A percentile compares a stretch with the other conserved stretches of the same genome.
Conservation (phyloP, 30 jellyfish, hydroid and myxozoan species). For the Morbakka virulenta region DNA sequence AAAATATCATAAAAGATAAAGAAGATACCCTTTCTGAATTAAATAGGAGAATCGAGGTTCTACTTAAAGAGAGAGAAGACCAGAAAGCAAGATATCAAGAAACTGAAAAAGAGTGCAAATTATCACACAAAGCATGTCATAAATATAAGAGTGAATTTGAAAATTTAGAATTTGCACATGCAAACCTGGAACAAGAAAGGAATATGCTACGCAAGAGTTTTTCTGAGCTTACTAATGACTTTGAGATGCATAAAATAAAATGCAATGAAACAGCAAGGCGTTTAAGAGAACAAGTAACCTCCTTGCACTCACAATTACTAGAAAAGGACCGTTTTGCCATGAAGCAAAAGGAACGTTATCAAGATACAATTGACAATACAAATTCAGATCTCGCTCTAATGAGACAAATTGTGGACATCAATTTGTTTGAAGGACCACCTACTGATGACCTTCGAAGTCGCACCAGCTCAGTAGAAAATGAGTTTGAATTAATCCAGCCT, state of each 20-base stretch:
- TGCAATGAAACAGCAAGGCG: slow-evolving; percentile 61
- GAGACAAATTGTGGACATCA: slow-evolving; percentile 29
- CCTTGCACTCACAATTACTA: slow-evolving; percentile 65
- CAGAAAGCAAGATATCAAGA: slow-evolving; percentile 10
- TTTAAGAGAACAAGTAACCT: slow-evolving; percentile 77
- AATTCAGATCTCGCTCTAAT: slow-evolving; percentile 75
- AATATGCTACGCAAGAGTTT: slow-evolving; percentile 24
- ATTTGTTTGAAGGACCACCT: slow-evolving; percentile 9
- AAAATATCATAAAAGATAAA: slow-evolving; percentile 53
- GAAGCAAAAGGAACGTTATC: slow-evolving; percentile 84
- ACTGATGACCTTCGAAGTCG: slow-evolving; percentile 19
- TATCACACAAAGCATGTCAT: slow-evolving; percentile 36
- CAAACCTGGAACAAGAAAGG: slow-evolving; percentile 72
- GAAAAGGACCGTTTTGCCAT: slow-evolving; percentile 84
- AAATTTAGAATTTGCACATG: slow-evolving; percentile 52
- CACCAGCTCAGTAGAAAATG: not conserved
- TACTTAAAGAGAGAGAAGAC: slow-evolving; percentile 39
- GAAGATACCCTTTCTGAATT: slow-evolving; percentile 51
- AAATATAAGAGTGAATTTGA: slow-evolving; percentile 76
- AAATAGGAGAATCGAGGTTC: slow-evolving; percentile 38
- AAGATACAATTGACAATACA: slow-evolving; percentile 85
- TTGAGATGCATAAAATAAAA: slow-evolving; percentile 73
- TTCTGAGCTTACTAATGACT: slow-evolving; percentile 59
- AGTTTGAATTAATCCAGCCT: slow-evolving; percentile 3
- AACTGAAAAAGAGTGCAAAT: slow-evolving; percentile 62